A percentile compares a stretch with the other conserved stretches of the same genome.
Conservation (phyloP, 2,888 invertebrate genomes). For the Vannuccia rotundouncinata region DNA sequence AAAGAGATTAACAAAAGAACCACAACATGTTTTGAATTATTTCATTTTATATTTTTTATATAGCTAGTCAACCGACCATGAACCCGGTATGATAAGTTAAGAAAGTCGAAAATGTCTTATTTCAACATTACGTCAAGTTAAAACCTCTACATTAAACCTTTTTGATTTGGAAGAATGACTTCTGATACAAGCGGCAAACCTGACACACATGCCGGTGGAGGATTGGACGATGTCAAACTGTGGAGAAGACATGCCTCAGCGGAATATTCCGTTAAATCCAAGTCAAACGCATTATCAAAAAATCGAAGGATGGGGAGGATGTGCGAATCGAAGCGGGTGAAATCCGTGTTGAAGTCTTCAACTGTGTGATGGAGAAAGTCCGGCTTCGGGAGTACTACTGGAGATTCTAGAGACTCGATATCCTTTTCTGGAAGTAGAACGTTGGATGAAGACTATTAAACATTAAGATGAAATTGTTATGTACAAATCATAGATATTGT, state of each 20-base stretch:
- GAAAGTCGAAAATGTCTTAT: no score
- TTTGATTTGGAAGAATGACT: no score
- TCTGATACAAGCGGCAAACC: background rate
- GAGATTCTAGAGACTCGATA: background rate
- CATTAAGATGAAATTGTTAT: no score
- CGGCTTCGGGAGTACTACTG: background rate
- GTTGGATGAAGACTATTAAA: no score
- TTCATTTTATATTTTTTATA: no score
- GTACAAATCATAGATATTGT: no score
- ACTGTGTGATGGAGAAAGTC: background rate
- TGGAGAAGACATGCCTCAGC: background rate
- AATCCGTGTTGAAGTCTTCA: constrained; percentile 9
- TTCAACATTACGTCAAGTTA: no score
- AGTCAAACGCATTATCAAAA: background rate
- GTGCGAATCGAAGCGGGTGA: background rate
- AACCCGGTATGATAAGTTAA: no score
- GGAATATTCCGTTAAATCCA: background rate
- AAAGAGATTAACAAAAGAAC: no score
- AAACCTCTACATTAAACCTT: no score
- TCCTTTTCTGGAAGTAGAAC: background rate
- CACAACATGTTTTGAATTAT: no score
- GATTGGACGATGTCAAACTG: background rate
- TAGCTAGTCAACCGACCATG: no score
- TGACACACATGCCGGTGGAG: background rate
- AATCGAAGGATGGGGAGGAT: background rate